These are phyloP conservation scores for Actinernus sp. DNA, from an alignment of 92 coral and sea anemone genomes.

Conservation along the genomic window DNA sequence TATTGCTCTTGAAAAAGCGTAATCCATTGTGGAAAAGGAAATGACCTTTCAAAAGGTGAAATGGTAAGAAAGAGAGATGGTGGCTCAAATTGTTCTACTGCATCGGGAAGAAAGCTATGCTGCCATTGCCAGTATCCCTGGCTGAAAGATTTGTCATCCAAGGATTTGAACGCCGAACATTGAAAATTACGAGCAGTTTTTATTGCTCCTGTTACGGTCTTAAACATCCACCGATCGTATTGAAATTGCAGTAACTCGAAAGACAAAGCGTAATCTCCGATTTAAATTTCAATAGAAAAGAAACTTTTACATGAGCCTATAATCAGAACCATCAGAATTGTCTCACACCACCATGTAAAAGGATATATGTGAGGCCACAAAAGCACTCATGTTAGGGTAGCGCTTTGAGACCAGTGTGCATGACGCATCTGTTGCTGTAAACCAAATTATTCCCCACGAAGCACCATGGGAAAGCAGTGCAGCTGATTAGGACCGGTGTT, in stretches of 20 bases:
- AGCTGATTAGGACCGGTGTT: background rate
- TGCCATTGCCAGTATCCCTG: slow-evolving; percentile 69
- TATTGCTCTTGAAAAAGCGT: background rate
- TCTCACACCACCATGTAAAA: slow-evolving; percentile 33
- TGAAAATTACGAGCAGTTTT: background rate
- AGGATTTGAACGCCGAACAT: slow-evolving; percentile 44
- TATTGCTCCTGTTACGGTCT: slow-evolving; percentile 28
- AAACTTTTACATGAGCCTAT: slow-evolving; percentile 20
- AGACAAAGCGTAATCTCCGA: slow-evolving; percentile 20
- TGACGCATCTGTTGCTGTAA: no score
- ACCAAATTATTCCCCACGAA: no score
- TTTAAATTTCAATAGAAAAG: slow-evolving; percentile 5
- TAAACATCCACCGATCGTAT: slow-evolving; percentile 33
- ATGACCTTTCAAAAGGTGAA: slow-evolving; percentile 71
- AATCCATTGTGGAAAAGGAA: slow-evolving; percentile 58
- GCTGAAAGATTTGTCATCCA: slow-evolving; percentile 60
- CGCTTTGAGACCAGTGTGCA: no score
- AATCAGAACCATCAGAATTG: no score
- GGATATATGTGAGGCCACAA: slow-evolving; percentile 45
- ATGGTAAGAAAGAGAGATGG: slow-evolving; percentile 63
- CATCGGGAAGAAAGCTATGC: slow-evolving; percentile 58
- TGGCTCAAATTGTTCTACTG: slow-evolving; percentile 48
- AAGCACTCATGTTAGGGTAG: no score
- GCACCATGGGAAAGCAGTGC: no score
- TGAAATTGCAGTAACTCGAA: slow-evolving; percentile 27